Evolutionary conservation across 1,140 invertebrate genomes (phyloP).

Genomic region (Drosophila kurseongensis): DNA sequence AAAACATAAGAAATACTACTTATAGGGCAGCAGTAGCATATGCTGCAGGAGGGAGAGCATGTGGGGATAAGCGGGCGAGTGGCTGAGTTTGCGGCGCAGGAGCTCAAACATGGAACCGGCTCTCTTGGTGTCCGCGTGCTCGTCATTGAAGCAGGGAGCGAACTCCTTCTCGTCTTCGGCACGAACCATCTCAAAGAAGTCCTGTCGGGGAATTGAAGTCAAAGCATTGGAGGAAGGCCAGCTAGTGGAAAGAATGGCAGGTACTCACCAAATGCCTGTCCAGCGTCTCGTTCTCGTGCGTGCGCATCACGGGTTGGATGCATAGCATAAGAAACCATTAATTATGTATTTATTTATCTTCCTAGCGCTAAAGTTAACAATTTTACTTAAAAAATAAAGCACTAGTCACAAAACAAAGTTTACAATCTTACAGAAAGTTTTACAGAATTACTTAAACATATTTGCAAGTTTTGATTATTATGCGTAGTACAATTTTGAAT

Average conservation of each 20-base stretch:
- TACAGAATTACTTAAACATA: no score
- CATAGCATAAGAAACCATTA: conserved; percentile 99
- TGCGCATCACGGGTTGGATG: conserved; percentile 96
- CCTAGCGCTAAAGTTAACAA: no score
- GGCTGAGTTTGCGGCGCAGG: conserved; percentile 94
- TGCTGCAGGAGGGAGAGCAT: conserved; percentile 96
- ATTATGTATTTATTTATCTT: no score
- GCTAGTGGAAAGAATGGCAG: rapidly evolving
- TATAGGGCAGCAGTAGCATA: conserved; percentile 94
- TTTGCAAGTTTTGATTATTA: no score
- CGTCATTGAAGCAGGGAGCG: conserved; percentile 94
- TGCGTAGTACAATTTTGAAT: no score
- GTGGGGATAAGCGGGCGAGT: conserved; percentile 97
- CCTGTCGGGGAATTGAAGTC: conserved; percentile 77
- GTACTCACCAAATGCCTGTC: conserved; percentile 90
- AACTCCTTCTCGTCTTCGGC: conserved; percentile 98
- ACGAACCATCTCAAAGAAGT: conserved; percentile 99
- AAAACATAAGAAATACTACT: conserved; percentile 84
- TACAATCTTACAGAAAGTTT: no score
- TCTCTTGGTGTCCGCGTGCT: conserved; percentile 98
- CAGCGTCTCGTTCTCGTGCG: conserved; percentile 96
- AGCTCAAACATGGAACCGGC: conserved; percentile 97
- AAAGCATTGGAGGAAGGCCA: neutral
- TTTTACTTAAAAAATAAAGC: no score
- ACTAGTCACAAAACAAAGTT: no score